Conservation (phyloP, 30 jellyfish, hydroid and myxozoan species). For the Aurelia coerulea region DNA sequence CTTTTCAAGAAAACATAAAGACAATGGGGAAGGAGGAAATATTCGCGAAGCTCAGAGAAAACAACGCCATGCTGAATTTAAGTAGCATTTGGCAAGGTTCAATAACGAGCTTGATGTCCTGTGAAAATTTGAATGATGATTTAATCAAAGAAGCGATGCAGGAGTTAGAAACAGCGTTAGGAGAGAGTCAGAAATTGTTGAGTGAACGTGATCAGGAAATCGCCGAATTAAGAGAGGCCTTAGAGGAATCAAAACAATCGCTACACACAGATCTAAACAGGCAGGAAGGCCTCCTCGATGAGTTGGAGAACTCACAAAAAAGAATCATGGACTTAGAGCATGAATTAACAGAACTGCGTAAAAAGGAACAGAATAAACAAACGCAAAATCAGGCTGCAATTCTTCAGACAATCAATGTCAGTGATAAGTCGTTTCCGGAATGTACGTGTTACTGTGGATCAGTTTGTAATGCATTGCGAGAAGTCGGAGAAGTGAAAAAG, state of each 20-base stretch:
- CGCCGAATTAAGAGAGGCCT: conserved; percentile 53
- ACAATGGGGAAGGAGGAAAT: conserved; percentile 43
- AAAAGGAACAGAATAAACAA: conserved; percentile 21
- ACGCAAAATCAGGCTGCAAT: conserved; percentile 10
- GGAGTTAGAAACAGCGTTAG: conserved; percentile 90
- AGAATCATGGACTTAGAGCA: conserved; percentile 67
- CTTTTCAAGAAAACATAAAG: conserved; percentile 36
- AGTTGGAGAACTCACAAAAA: conserved; percentile 80
- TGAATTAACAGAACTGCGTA: conserved; percentile 46
- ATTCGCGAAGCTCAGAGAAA: conserved; percentile 32
- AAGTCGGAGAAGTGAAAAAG: conserved; percentile 66
- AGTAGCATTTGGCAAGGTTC: conserved; percentile 89
- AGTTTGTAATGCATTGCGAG: conserved; percentile 89
- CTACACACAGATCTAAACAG: conserved; percentile 21
- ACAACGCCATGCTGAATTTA: conserved; percentile 36
- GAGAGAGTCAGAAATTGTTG: conserved; percentile 77
- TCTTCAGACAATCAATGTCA: conserved; percentile 28
- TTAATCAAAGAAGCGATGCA: conserved; percentile 85
- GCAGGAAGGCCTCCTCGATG: conserved; percentile 67
- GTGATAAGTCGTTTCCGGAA: conserved; percentile 56
- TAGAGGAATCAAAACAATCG: conserved; percentile 54
- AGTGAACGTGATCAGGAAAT: conserved; percentile 85
- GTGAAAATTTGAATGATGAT: conserved; percentile 92
- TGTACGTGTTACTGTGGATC: conserved; percentile 98
- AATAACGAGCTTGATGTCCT: conserved; percentile 76